Conservation (phyloP, 1,140 invertebrate genomes). For the Hylaeus volcanicus region DNA sequence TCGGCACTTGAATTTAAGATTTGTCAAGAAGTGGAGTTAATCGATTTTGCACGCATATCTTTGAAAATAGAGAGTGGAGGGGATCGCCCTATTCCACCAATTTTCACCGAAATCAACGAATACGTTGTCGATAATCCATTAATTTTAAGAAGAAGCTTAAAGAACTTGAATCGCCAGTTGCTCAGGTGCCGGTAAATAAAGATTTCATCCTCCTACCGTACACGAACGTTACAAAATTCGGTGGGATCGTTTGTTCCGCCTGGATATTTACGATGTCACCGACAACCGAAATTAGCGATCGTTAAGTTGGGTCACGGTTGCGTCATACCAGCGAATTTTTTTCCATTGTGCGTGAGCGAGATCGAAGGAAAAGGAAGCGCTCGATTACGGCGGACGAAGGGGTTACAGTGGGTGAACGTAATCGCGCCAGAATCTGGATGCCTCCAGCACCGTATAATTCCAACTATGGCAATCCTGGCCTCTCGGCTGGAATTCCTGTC, state of each 20-base stretch:
- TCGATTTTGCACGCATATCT: no score
- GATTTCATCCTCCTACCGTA: slow-evolving; percentile 20
- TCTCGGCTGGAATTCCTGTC: neutral
- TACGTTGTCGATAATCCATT: no score
- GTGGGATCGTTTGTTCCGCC: slow-evolving; percentile 65
- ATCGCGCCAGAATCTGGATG: neutral
- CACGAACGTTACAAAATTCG: slow-evolving; percentile 31
- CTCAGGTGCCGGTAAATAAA: no score
- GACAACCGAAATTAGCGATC: slow-evolving; percentile 15
- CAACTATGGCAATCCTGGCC: neutral
- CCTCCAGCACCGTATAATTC: neutral
- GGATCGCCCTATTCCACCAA: no score
- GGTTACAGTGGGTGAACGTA: neutral
- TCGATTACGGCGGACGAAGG: neutral
- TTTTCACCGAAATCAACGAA: no score
- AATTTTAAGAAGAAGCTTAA: no score
- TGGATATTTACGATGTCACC: slow-evolving; percentile 26
- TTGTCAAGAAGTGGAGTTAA: no score
- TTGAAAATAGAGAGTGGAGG: no score
- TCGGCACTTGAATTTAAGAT: no score
- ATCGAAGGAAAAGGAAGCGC: neutral
- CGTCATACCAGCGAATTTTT: slow-evolving; percentile 23
- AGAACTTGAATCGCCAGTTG: no score
- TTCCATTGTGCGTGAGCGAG: neutral
- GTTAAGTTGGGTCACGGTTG: slow-evolving; percentile 3